Percentiles rank a stretch among this genome's conserved stretches.
These are phyloP conservation scores for Aricia agestis DNA, from an alignment of 1,140 invertebrate species.

Conservation along the genomic window DNA sequence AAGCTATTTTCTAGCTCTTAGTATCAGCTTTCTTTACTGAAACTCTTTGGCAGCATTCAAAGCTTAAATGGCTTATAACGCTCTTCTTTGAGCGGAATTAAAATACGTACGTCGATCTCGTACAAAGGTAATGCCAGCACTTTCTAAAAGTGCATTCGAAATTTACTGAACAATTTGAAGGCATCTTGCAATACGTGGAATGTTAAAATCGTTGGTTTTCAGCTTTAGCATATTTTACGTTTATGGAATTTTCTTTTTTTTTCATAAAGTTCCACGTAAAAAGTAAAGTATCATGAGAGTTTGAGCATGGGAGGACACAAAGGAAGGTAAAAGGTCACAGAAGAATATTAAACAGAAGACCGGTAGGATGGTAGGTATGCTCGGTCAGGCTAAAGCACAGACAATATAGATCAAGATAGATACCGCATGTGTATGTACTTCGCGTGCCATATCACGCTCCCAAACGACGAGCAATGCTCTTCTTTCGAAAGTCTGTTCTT, in stretches of 20 bases:
- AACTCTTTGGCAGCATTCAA: neutral
- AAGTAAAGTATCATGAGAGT: too few species aligned
- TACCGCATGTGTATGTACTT: too few species aligned
- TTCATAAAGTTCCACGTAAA: too few species aligned
- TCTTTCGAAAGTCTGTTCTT: too few species aligned
- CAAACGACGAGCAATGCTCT: too few species aligned
- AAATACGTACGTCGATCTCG: conserved; percentile 1
- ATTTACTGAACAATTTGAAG: neutral
- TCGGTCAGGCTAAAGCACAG: too few species aligned
- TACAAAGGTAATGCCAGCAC: neutral
- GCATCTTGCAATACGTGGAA: neutral
- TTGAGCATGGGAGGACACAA: too few species aligned
- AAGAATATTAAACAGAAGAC: too few species aligned
- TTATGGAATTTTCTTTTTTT: neutral
- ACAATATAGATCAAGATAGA: too few species aligned
- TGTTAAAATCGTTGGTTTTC: neutral
- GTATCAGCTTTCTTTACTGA: neutral
- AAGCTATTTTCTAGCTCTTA: neutral
- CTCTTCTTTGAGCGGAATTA: neutral
- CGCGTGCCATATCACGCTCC: too few species aligned
- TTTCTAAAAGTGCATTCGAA: neutral
- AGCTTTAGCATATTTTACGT: neutral
- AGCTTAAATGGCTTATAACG: neutral
- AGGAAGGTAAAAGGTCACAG: too few species aligned
- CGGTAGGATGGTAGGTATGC: too few species aligned